Percentiles rank a stretch among this genome's conserved stretches.
phyloP scores from a whole-genome alignment of 2,797 vertebrate species.

The Sebastes matsubarae region DNA sequence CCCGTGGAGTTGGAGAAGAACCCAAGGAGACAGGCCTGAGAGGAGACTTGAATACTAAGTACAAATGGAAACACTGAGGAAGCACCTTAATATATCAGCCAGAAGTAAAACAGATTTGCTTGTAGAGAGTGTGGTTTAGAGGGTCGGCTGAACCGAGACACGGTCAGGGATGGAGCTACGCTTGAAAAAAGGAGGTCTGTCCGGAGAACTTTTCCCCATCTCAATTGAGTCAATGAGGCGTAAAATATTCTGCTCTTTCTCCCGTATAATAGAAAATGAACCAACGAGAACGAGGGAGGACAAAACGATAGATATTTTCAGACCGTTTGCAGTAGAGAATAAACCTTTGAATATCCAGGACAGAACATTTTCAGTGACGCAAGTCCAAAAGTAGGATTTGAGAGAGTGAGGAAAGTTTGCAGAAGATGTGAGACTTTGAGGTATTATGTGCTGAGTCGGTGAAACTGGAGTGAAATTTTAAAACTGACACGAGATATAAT shows the following conservation, averaged over 20 bases:
- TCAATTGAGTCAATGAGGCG: conserved; percentile 1
- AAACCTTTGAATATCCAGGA: neutral
- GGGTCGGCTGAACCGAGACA: conserved; percentile 18
- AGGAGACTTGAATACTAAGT: conserved; percentile 58
- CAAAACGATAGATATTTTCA: neutral
- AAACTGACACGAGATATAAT: neutral
- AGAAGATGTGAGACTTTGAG: neutral
- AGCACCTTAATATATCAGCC: conserved; percentile 38
- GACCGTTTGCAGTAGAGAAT: neutral
- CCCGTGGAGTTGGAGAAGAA: conserved; percentile 28
- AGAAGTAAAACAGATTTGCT: conserved; percentile 50
- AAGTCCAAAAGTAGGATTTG: conserved; percentile 7
- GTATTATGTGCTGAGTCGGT: conserved; percentile 20
- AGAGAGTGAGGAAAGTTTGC: neutral
- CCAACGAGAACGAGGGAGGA: neutral
- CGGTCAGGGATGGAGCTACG: neutral
- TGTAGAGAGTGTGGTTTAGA: neutral
- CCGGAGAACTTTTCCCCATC: neutral
- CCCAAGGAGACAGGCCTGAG: conserved; percentile 45
- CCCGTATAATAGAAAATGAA: conserved; percentile 14
- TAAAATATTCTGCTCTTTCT: conserved; percentile 23
- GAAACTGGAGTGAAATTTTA: neutral
- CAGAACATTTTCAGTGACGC: neutral
- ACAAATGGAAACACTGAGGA: conserved; percentile 37
- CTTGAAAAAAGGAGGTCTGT: neutral